Evolutionary conservation across 2,797 vertebrate genomes (phyloP).

Genomic region (Clarias laeviceps): DNA sequence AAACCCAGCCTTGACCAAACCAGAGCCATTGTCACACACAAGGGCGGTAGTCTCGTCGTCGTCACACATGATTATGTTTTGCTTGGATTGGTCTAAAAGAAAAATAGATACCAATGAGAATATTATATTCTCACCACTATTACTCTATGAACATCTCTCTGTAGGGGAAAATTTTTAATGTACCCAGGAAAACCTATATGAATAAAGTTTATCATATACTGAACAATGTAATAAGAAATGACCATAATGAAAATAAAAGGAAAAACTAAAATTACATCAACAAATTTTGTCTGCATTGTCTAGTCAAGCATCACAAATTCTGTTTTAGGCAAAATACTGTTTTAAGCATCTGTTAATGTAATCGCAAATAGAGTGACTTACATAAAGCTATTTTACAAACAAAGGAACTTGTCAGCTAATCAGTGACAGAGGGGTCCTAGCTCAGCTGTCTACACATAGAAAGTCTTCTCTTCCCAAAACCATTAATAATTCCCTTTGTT

Average conservation of each 20-base stretch:
- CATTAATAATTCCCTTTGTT: slow-evolving; percentile 31
- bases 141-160: neutral
- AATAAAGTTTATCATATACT: neutral
- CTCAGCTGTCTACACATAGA: slow-evolving; percentile 71
- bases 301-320: neutral
- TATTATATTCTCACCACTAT: neutral
- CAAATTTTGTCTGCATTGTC: neutral
- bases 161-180: neutral
- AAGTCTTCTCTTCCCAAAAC: slow-evolving; percentile 29
- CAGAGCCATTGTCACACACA: slow-evolving; percentile 94
- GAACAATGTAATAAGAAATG: neutral
- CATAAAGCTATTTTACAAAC: slow-evolving; percentile 72
- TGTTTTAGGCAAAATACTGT: slow-evolving; percentile 60
- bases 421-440: slow-evolving; percentile 59
- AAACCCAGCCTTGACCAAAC: slow-evolving; percentile 95
- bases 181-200: neutral
- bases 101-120: slow-evolving; percentile 19
- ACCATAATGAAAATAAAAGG: neutral
- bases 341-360: slow-evolving; percentile 64
- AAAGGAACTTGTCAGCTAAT: slow-evolving; percentile 66
- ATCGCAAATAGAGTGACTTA: slow-evolving; percentile 35
- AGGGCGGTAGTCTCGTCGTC: slow-evolving; percentile 94
- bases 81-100: slow-evolving; percentile 66
- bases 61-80: slow-evolving; percentile 86
- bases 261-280: neutral